Percentiles rank a stretch among this genome's conserved stretches.
phyloP scores from a whole-genome alignment of 2,888 invertebrate species.

The Himalopsyche tibetana region DNA sequence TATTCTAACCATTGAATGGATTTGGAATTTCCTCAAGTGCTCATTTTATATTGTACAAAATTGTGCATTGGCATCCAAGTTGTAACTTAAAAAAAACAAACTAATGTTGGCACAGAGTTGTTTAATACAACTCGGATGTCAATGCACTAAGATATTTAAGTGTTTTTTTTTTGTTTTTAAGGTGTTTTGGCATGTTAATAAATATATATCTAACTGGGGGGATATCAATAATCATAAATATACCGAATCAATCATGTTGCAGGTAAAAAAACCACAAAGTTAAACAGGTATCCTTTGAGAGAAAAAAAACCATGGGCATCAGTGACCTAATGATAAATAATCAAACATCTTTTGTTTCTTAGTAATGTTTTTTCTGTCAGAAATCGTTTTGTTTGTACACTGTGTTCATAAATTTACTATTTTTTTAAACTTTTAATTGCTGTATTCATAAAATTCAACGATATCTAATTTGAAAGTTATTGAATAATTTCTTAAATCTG shows the following conservation, averaged over 20 bases:
- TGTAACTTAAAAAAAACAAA: neutral
- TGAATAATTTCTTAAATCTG: too few species aligned
- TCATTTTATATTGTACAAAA: neutral
- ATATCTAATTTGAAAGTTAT: too few species aligned
- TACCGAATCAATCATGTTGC: neutral
- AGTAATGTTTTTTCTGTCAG: neutral
- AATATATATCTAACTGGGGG: constrained; percentile 58
- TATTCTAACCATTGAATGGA: neutral
- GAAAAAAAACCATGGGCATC: neutral
- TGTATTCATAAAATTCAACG: too few species aligned
- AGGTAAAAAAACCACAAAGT: constrained; percentile 4
- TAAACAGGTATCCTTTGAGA: neutral
- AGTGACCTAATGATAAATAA: constrained; percentile 7
- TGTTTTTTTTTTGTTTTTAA: constrained; percentile 35
- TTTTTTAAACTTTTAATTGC: too few species aligned
- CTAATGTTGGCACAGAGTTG: neutral
- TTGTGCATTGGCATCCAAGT: neutral
- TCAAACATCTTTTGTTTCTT: neutral
- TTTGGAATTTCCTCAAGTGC: neutral
- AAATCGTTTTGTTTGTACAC: neutral
- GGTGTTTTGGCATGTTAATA: constrained; percentile 53
- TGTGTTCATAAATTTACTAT: neutral
- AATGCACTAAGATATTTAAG: constrained; percentile 7
- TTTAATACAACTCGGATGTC: constrained; percentile 23
- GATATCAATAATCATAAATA: constrained; percentile 52